Conservation (phyloP, 1,140 invertebrate genomes). For the Macrostomum lignano region DNA sequence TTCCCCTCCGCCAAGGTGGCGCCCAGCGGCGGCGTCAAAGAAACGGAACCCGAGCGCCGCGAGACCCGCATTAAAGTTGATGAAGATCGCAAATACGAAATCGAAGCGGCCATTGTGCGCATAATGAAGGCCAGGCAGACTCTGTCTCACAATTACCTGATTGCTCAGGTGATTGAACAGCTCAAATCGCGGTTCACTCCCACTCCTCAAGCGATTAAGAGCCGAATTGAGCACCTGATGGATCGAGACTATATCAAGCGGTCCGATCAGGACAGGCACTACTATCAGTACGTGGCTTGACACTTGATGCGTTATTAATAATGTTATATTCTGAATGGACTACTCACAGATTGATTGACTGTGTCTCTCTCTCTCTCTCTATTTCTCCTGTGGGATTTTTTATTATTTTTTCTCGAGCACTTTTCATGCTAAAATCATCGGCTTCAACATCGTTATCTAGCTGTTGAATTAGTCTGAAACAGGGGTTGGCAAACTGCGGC, state of each 20-base stretch:
- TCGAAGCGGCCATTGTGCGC: constrained; percentile 91
- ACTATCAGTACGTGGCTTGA: constrained; percentile 18
- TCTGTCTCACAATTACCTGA: constrained; percentile 53
- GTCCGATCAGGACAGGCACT: constrained; percentile 58
- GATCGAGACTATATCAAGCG: constrained; percentile 89
- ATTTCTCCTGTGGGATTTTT: no score
- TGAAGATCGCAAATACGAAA: constrained; percentile 94
- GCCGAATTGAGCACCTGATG: constrained; percentile 89
- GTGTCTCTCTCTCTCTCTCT: no score
- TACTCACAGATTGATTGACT: no score
- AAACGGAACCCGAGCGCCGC: constrained; percentile 83
- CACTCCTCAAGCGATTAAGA: constrained; percentile 87
- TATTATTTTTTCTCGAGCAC: no score
- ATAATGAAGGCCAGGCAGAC: constrained; percentile 96
- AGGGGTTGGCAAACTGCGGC: no score
- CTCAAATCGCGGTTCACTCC: constrained; percentile 77
- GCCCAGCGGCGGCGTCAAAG: constrained; percentile 81
- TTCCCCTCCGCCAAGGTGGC: no score
- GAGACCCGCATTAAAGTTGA: constrained; percentile 92
- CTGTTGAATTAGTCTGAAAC: no score
- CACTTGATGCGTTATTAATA: no score
- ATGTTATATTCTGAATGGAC: no score
- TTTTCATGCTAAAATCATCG: no score
- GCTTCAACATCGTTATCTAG: no score
- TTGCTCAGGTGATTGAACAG: constrained; percentile 84